Conservation (phyloP, 1,140 invertebrate genomes). For the Trichonephila inaurata region DNA sequence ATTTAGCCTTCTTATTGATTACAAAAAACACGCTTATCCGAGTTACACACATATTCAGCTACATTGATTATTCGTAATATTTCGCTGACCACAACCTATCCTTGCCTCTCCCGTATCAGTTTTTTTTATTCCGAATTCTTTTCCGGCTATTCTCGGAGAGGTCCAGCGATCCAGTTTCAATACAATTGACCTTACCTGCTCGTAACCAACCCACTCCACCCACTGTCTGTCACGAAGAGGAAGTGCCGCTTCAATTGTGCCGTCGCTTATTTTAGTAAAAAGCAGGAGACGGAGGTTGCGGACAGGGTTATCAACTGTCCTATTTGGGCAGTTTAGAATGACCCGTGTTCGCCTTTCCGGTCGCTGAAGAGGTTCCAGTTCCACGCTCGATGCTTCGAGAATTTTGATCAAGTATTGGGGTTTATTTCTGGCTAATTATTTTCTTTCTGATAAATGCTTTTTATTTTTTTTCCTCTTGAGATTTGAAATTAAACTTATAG, state of each 20-base stretch:
- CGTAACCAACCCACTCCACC: neutral
- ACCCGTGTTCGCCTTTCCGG: neutral
- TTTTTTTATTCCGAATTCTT: neutral
- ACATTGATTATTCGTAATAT: no score
- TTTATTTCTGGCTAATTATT: no score
- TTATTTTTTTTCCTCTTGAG: no score
- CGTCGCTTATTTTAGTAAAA: constrained; percentile 1
- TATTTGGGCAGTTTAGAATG: neutral
- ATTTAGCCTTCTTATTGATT: no score
- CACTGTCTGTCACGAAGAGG: neutral
- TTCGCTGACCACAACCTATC: no score
- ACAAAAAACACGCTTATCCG: no score
- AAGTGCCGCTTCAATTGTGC: constrained; percentile 12
- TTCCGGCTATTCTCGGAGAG: constrained; percentile 14
- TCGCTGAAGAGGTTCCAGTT: neutral
- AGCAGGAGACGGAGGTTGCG: neutral
- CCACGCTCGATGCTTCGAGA: no score
- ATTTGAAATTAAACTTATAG: no score
- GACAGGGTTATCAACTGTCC: neutral
- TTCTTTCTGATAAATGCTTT: no score
- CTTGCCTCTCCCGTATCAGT: no score
- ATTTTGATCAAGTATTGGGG: no score
- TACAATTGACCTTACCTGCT: neutral
- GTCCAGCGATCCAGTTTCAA: constrained; percentile 16
- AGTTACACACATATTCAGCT: no score